Percentiles rank a stretch among this genome's conserved stretches.
Evolutionary conservation across 2,888 invertebrate genomes (phyloP).

Genomic region (Cenopis cana): DNA sequence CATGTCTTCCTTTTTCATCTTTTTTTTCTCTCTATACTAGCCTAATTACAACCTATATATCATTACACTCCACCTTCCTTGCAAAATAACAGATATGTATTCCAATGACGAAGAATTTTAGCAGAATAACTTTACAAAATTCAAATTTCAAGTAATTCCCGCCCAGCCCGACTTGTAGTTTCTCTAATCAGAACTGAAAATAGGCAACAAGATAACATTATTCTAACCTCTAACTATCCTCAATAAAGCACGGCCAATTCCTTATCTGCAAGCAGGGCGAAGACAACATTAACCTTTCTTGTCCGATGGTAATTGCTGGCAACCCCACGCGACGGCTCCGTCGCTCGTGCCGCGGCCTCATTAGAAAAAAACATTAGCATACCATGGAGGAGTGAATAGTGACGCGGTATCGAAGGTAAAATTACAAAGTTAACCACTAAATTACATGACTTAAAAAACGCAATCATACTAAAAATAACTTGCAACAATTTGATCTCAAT

Average conservation of each 20-base stretch:
- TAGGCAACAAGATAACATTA: conserved; percentile 28
- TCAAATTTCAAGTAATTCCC: conserved; percentile 1
- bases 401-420: neutral
- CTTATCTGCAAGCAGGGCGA: conserved; percentile 48
- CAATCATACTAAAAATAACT: too few relatives aligned
- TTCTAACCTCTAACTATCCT: conserved; percentile 12
- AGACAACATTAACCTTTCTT: conserved; percentile 56
- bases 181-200: conserved; percentile 1
- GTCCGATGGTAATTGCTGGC: conserved; percentile 46
- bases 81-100: neutral
- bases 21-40: too few relatives aligned
- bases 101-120: neutral
- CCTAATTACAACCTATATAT: too few relatives aligned
- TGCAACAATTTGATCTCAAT: too few relatives aligned
- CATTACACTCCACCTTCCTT: neutral
- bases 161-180: neutral
- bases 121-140: neutral
- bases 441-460: too few relatives aligned
- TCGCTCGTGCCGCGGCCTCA: conserved; percentile 37
- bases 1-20: too few relatives aligned
- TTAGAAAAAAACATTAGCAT: conserved; percentile 45
- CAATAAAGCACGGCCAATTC: conserved; percentile 23
- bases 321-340: conserved; percentile 47
- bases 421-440: neutral
- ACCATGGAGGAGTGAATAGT: conserved; percentile 21